phyloP scores from a whole-genome alignment of 2,888 invertebrate genomes.

The Nemotelus nigrinus region DNA sequence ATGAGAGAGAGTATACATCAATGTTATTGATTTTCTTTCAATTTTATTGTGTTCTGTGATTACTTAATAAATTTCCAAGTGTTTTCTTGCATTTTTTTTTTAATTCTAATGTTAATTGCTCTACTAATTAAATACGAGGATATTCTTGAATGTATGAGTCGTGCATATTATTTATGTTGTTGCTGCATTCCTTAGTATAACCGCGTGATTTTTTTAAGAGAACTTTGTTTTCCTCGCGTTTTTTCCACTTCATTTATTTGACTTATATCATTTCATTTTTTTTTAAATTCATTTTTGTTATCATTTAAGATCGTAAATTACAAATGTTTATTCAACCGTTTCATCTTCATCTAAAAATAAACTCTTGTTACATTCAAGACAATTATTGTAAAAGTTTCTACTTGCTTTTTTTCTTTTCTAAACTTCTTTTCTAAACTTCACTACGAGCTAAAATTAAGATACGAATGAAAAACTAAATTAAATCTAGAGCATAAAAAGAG shows the following conservation, averaged over 20 bases:
- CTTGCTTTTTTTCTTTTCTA: too few relatives aligned
- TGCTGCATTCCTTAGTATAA: not conserved
- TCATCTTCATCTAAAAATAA: conserved; percentile 4
- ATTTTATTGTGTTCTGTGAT: too few relatives aligned
- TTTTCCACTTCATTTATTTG: not conserved
- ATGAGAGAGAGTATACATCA: too few relatives aligned
- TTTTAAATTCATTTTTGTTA: not conserved
- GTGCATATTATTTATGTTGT: not conserved
- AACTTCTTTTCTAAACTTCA: too few relatives aligned
- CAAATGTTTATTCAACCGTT: not conserved
- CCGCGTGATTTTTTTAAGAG: conserved; percentile 2
- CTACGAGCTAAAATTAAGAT: not conserved
- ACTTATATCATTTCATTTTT: not conserved
- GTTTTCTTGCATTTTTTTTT: too few relatives aligned
- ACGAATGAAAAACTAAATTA: conserved; percentile 2
- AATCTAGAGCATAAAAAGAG: not conserved
- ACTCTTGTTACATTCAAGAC: conserved; percentile 25
- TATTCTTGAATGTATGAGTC: not conserved
- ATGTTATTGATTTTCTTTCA: too few relatives aligned
- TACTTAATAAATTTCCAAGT: too few relatives aligned
- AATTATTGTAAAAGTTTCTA: not conserved
- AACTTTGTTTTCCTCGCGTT: not conserved
- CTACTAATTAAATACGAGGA: conserved; percentile 8
- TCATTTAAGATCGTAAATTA: conserved; percentile 7
- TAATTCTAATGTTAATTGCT: not conserved